phyloP scores from a whole-genome alignment of 1,140 invertebrate species.

The Habropoda laboriosa region DNA sequence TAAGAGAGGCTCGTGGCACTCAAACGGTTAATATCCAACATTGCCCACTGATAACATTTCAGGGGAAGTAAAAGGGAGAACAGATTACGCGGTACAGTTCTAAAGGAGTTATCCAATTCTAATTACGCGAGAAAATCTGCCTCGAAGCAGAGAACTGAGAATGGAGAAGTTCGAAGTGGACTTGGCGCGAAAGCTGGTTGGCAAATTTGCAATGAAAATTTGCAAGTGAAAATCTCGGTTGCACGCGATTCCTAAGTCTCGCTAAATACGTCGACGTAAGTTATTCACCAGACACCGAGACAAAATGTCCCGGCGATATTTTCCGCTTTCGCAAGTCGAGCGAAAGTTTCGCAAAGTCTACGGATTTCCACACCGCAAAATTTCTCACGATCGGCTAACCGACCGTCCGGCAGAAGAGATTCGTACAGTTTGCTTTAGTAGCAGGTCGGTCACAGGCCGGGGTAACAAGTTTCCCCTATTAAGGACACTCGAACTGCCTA shows the following conservation, averaged over 20 bases:
- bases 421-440: neutral
- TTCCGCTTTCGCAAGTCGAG: neutral
- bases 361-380: slow-evolving; percentile 20
- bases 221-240: slow-evolving; percentile 34
- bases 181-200: neutral
- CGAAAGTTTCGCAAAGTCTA: slow-evolving; percentile 10
- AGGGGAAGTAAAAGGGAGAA: neutral
- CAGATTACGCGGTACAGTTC: neutral
- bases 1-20: no score
- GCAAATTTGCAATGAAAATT: slow-evolving; percentile 35
- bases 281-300: neutral
- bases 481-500: slow-evolving; percentile 64
- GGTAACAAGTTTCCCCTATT: slow-evolving; percentile 73
- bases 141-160: no score
- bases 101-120: neutral
- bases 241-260: neutral
- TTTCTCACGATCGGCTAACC: slow-evolving; percentile 46
- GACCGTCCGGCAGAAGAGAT: slow-evolving; percentile 59
- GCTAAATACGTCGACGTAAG: neutral
- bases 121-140: slow-evolving; percentile 7
- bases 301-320: slow-evolving; percentile 16
- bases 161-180: neutral
- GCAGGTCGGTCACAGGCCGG: neutral
- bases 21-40: neutral
- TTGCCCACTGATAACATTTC: neutral